A percentile compares a stretch with the other conserved stretches of the same genome.
Conservation (phyloP, 2,888 invertebrate genomes). For the Nineta flava region DNA sequence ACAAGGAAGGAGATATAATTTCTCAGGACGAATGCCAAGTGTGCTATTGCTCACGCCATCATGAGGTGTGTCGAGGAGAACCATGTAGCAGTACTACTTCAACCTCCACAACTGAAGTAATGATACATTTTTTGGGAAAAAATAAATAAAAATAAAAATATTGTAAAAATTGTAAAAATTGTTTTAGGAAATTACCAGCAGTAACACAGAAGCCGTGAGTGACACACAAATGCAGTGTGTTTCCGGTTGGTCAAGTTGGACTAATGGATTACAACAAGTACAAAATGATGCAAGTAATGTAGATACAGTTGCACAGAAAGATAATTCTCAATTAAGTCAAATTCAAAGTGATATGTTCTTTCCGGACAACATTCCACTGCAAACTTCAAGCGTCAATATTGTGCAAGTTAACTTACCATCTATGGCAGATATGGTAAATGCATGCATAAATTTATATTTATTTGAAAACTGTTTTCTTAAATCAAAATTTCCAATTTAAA, state of each 20-base stretch:
- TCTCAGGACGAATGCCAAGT: constrained; percentile 64
- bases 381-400: constrained; percentile 15
- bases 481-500: no score
- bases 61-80: constrained; percentile 51
- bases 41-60: constrained; percentile 57
- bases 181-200: not conserved
- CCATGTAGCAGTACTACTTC: constrained; percentile 35
- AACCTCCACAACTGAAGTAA: constrained; percentile 17
- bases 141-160: no score
- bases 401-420: constrained; percentile 40
- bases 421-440: constrained; percentile 33
- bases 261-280: constrained; percentile 30
- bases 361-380: no score
- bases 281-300: constrained; percentile 21
- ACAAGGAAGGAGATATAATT: constrained; percentile 63
- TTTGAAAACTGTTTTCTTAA: no score
- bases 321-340: no score
- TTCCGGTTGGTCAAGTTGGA: constrained; percentile 67
- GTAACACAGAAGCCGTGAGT: constrained; percentile 9
- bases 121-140: not conserved
- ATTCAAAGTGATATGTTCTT: no score
- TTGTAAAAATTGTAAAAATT: no score
- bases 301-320: not conserved
- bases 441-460: not conserved
- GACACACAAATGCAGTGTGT: constrained; percentile 31